phyloP scores from a whole-genome alignment of 2,888 invertebrate species.

The Tetragonisca angustula region DNA sequence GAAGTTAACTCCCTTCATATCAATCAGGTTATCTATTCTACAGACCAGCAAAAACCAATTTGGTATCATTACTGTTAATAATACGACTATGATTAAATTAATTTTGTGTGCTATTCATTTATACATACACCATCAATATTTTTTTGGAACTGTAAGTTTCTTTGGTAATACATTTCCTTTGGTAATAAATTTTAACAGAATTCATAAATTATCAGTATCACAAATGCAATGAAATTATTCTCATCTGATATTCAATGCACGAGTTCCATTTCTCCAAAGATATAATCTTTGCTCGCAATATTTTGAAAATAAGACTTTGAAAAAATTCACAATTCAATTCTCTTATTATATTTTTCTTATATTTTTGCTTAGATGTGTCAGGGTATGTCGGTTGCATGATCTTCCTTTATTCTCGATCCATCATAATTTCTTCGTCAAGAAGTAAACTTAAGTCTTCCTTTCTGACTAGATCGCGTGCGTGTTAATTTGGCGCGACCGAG shows the following conservation, averaged over 20 bases:
- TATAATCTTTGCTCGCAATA: neutral
- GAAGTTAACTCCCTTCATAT: neutral
- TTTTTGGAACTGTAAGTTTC: neutral
- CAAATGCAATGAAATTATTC: neutral
- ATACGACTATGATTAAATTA: neutral
- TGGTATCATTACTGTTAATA: neutral
- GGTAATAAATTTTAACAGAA: neutral
- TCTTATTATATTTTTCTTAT: constrained; percentile 53
- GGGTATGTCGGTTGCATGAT: constrained; percentile 34
- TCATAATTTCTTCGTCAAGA: constrained; percentile 37
- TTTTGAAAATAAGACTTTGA: neutral
- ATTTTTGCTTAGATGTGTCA: constrained; percentile 51
- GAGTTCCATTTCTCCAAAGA: neutral
- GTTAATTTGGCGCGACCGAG: neutral
- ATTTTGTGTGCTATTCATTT: too few species aligned
- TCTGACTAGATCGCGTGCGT: constrained; percentile 66
- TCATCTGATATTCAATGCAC: neutral
- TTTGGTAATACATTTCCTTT: constrained; percentile 24
- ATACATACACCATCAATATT: too few species aligned
- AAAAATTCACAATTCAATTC: constrained; percentile 31
- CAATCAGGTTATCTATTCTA: neutral
- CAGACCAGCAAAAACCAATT: neutral
- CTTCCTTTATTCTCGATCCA: constrained; percentile 49
- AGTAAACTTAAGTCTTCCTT: constrained; percentile 15
- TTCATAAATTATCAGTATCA: neutral